These are phyloP conservation scores for Sebastes goodei DNA, from an alignment of 2,797 vertebrate genomes.

Conservation along the genomic window DNA sequence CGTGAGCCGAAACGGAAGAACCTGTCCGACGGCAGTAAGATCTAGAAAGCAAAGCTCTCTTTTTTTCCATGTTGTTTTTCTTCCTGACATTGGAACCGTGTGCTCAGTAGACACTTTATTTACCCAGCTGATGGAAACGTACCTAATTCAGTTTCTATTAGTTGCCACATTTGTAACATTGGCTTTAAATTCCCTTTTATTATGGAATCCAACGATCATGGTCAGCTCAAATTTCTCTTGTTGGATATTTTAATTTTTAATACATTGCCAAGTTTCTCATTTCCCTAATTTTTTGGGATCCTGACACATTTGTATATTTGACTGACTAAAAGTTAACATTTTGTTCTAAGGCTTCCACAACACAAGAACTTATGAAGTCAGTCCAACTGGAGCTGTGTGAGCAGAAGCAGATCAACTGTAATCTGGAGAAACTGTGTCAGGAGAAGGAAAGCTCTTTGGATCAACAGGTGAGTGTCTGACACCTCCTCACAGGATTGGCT, in stretches of 20 bases:
- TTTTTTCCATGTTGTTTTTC: no score
- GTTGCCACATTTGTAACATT: background rate
- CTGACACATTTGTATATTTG: background rate
- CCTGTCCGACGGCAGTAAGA: no score
- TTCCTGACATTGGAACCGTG: no score
- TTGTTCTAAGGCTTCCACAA: constrained; percentile 16
- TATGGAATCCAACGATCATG: background rate
- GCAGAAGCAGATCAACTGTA: constrained; percentile 24
- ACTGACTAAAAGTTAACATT: background rate
- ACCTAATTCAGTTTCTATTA: background rate
- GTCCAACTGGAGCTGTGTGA: constrained; percentile 37
- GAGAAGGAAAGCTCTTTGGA: background rate
- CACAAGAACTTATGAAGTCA: constrained; percentile 19
- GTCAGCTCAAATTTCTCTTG: background rate
- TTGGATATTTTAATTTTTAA: no score
- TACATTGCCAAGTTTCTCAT: no score
- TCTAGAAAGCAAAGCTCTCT: no score
- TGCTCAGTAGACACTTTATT: no score
- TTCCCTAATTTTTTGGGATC: no score
- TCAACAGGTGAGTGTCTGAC: constrained; percentile 11
- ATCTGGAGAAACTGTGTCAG: constrained; percentile 13
- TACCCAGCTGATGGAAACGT: no score
- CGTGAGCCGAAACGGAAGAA: no score
- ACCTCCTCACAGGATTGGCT: background rate
- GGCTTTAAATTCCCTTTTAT: background rate